These are phyloP conservation scores for Alethe castanea DNA, from an alignment of 2,113 vertebrate genomes.

Conservation along the genomic window DNA sequence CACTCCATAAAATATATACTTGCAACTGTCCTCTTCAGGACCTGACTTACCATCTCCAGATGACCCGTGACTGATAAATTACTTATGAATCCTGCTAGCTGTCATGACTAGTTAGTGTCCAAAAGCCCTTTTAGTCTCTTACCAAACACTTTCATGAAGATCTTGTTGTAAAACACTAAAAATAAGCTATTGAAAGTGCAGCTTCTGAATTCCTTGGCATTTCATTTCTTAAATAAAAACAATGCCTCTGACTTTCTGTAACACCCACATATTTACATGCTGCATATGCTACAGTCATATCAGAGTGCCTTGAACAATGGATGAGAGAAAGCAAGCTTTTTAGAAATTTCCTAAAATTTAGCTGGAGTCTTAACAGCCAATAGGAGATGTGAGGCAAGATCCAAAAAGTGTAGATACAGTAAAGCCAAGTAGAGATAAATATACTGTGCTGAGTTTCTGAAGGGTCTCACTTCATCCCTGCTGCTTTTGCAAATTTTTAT, in stretches of 20 bases:
- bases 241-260: background rate
- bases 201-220: background rate
- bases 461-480: background rate
- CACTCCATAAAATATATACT: background rate
- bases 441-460: background rate
- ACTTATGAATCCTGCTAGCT: constrained; percentile 40
- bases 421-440: background rate
- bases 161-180: background rate
- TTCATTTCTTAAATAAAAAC: constrained; percentile 10
- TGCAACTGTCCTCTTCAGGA: constrained; percentile 14
- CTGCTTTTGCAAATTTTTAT: background rate
- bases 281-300: background rate
- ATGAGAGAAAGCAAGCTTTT: background rate
- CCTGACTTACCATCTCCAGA: constrained; percentile 2
- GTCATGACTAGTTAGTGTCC: constrained; percentile 48
- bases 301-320: background rate
- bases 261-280: background rate
- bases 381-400: background rate
- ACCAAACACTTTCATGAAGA: background rate
- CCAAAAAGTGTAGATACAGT: background rate
- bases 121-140: constrained; percentile 12
- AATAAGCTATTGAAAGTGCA: background rate
- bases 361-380: background rate
- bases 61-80: constrained; percentile 51
- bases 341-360: background rate